Conservation (phyloP, 37 sponge, comb jelly and placozoan genomes). For the Ianthella basta region DNA sequence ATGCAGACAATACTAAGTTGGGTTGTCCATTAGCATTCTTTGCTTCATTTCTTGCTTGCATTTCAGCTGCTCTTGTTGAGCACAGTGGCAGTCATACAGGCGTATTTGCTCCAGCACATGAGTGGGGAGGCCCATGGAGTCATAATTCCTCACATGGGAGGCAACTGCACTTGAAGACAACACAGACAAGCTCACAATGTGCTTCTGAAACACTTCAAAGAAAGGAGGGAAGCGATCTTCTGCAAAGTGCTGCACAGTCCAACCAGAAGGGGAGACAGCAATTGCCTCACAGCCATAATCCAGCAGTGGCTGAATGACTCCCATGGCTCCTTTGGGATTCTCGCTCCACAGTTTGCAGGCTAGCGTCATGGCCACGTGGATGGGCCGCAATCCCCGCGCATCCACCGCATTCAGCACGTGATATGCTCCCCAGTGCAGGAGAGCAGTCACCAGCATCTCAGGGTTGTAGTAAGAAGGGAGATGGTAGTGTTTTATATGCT, state of each 20-base stretch:
- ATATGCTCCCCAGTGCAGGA: slow-evolving; percentile 74
- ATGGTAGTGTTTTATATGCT: neutral
- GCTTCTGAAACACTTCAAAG: neutral
- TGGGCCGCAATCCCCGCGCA: slow-evolving; percentile 46
- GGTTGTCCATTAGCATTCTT: slow-evolving; percentile 14
- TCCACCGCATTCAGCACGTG: slow-evolving; percentile 53
- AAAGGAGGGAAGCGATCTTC: neutral
- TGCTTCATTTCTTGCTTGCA: neutral
- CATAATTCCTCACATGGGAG: slow-evolving; percentile 36
- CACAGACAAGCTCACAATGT: neutral
- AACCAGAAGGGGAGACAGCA: slow-evolving; percentile 50
- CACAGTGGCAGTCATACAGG: slow-evolving; percentile 38
- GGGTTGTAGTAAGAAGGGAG: slow-evolving; percentile 47
- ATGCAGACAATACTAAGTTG: slow-evolving; percentile 15
- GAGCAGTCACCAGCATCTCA: slow-evolving; percentile 37
- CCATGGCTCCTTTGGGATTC: slow-evolving; percentile 30
- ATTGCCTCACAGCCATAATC: slow-evolving; percentile 44
- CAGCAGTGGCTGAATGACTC: slow-evolving; percentile 48
- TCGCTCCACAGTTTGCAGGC: slow-evolving; percentile 15
- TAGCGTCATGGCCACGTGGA: slow-evolving; percentile 51
- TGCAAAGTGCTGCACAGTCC: slow-evolving; percentile 24
- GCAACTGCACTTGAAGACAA: slow-evolving; percentile 6
- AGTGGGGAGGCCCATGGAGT: slow-evolving; percentile 38
- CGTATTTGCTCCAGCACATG: slow-evolving; percentile 42
- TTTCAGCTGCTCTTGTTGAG: neutral